Evolutionary conservation across 2,113 vertebrate species (phyloP).

Genomic region (Nycticryphes semicollaris): DNA sequence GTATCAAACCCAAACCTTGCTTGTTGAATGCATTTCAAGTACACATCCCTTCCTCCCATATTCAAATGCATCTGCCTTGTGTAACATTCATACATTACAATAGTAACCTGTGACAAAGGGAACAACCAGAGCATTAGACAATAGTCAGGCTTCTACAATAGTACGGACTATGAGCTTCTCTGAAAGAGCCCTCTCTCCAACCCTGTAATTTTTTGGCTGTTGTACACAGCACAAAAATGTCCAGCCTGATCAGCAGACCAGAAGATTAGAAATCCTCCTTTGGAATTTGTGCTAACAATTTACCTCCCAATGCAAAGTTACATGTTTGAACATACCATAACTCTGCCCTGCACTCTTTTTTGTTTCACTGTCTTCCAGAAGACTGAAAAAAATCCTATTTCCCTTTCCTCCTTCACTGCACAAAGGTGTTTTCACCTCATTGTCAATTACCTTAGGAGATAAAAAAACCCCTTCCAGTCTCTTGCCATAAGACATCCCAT

Average conservation of each 20-base stretch:
- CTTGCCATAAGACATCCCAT: background rate
- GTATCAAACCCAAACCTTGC: background rate
- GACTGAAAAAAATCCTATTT: background rate
- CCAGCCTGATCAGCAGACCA: background rate
- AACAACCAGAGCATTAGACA: background rate
- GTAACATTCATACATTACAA: background rate
- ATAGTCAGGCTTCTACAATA: background rate
- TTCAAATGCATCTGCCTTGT: background rate
- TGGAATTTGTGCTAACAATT: background rate
- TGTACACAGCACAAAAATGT: background rate
- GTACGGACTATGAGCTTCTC: background rate
- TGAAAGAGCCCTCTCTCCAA: background rate
- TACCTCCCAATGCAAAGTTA: background rate
- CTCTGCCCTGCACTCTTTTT: background rate
- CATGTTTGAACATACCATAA: background rate
- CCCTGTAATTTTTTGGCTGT: background rate
- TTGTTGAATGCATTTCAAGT: background rate
- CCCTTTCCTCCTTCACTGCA: background rate
- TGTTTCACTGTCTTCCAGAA: background rate
- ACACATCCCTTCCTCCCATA: background rate
- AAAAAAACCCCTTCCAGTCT: background rate
- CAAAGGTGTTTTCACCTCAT: background rate
- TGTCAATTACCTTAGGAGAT: background rate
- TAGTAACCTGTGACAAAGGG: background rate
- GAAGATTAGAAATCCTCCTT: background rate